Conservation (phyloP, 2,113 vertebrate genomes). For the Ploceus nigricollis region DNA sequence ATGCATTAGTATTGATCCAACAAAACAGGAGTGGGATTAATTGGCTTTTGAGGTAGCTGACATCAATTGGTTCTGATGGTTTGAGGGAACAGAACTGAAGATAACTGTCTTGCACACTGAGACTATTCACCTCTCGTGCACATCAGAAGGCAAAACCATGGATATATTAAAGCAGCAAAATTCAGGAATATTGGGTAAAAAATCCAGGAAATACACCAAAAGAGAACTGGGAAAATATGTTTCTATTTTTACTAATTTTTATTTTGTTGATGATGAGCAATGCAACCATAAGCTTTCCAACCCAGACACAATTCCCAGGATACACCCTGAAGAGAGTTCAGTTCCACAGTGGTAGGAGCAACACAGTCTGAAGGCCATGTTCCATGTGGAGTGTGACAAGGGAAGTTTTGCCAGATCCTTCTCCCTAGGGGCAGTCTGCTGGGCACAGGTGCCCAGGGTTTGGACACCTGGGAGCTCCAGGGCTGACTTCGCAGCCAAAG, state of each 20-base stretch:
- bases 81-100: neutral
- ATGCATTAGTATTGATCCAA: slow-evolving; percentile 67
- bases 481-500: neutral
- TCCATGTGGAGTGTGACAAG: neutral
- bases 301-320: neutral
- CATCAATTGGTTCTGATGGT: slow-evolving; percentile 58
- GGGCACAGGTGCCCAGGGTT: neutral
- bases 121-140: neutral
- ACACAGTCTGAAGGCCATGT: neutral
- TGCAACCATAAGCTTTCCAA: neutral
- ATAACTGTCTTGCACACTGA: neutral
- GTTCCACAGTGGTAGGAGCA: neutral
- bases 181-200: neutral
- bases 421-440: fast-evolving
- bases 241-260: neutral
- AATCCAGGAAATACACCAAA: neutral
- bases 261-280: neutral
- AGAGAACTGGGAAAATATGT: neutral
- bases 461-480: neutral
- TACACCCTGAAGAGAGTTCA: fast-evolving
- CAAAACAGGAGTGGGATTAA: slow-evolving; percentile 65
- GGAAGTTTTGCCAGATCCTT: neutral
- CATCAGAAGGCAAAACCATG: neutral
- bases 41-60: slow-evolving; percentile 63
- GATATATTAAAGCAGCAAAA: neutral